Percentiles rank a stretch among this genome's conserved stretches.
These are phyloP conservation scores for Scaptomyza graminum DNA, from an alignment of 1,140 invertebrate genomes.

Conservation along the genomic window DNA sequence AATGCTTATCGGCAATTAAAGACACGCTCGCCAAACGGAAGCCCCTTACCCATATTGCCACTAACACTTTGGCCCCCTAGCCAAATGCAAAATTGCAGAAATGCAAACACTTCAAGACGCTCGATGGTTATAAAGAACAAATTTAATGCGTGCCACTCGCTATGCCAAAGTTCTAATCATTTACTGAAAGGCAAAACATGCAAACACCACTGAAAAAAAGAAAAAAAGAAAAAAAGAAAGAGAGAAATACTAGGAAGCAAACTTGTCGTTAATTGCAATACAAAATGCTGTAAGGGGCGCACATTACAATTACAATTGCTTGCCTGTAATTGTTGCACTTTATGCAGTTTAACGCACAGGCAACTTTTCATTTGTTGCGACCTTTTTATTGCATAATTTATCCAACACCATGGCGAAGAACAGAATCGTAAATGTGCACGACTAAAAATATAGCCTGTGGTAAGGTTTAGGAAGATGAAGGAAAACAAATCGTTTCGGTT, in stretches of 20 bases:
- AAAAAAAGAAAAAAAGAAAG: background rate
- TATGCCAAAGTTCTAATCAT: constrained; percentile 39
- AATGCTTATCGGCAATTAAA: constrained; percentile 44
- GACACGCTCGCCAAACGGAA: constrained; percentile 24
- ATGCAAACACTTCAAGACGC: constrained; percentile 27
- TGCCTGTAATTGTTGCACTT: constrained; percentile 48
- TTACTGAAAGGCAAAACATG: background rate
- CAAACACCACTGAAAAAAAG: background rate
- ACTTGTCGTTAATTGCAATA: constrained; percentile 50
- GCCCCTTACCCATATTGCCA: too few relatives aligned
- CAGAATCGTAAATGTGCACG: background rate
- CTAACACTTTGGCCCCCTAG: background rate
- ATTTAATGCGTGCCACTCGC: constrained; percentile 35
- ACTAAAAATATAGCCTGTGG: constrained; percentile 6
- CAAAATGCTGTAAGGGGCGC: constrained; percentile 45
- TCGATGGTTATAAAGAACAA: constrained; percentile 28
- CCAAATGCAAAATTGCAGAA: constrained; percentile 20
- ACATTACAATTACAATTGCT: constrained; percentile 33
- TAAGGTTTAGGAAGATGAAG: background rate
- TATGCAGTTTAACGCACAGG: constrained; percentile 51
- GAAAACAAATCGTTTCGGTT: too few relatives aligned
- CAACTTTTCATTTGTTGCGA: constrained; percentile 55
- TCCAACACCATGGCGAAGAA: constrained; percentile 25
- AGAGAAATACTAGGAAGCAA: constrained; percentile 22
- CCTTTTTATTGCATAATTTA: constrained; percentile 60